A percentile compares a stretch with the other conserved stretches of the same genome.
Evolutionary conservation across 2,888 invertebrate genomes (phyloP).

Genomic region (Pollenia labialis): DNA sequence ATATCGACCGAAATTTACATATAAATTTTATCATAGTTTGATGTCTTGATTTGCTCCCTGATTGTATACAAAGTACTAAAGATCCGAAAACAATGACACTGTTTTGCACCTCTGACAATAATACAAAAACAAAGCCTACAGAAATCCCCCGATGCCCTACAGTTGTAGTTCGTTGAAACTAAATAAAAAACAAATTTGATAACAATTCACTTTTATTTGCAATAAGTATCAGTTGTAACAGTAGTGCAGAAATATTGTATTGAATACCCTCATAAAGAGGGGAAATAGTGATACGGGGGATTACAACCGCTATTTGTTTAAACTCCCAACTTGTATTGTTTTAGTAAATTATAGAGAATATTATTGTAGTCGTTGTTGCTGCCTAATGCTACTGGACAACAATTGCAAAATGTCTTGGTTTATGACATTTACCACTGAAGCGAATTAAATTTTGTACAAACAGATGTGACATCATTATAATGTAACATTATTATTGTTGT

Average conservation of each 20-base stretch:
- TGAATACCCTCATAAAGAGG: constrained; percentile 24
- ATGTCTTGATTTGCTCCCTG: no score
- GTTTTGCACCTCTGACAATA: constrained; percentile 8
- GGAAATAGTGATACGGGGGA: constrained; percentile 1
- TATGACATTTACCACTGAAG: constrained; percentile 69
- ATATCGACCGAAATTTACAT: no score
- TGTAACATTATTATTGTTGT: constrained; percentile 58
- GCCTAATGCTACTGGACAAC: constrained; percentile 46
- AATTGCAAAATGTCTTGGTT: constrained; percentile 70
- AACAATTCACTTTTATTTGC: constrained; percentile 42
- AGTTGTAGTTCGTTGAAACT: constrained; percentile 25
- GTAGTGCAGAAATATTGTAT: neutral
- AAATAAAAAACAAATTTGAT: constrained; percentile 56
- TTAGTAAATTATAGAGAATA: constrained; percentile 64
- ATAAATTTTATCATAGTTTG: no score
- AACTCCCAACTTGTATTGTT: constrained; percentile 56
- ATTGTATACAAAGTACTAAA: no score
- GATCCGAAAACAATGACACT: neutral
- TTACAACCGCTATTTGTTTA: constrained; percentile 60
- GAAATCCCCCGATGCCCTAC: constrained; percentile 36
- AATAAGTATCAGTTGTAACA: constrained; percentile 7
- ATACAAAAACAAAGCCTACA: constrained; percentile 30
- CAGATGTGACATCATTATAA: constrained; percentile 71
- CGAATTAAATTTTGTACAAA: constrained; percentile 69
- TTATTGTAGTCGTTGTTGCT: constrained; percentile 39